A percentile compares a stretch with the other conserved stretches of the same genome.
phyloP scores from a whole-genome alignment of 2,113 vertebrate genomes.

The Macquaria australasica region DNA sequence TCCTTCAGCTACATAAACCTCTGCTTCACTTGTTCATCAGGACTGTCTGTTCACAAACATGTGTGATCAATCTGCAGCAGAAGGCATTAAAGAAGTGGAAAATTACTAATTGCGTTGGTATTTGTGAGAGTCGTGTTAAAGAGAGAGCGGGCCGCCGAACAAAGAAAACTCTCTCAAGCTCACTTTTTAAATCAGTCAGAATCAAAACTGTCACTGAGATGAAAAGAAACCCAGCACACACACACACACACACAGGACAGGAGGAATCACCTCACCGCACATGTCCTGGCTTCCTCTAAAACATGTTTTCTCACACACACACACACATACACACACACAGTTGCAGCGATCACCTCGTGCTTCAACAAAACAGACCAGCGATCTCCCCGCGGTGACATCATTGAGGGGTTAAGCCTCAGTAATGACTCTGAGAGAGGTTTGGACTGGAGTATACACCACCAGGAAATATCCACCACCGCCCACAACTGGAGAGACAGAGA shows the following conservation, averaged over 20 bases:
- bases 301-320: constrained; percentile 10
- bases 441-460: background rate
- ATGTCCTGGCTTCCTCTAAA: background rate
- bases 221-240: constrained; percentile 8
- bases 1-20: background rate
- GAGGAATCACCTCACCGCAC: constrained; percentile 15
- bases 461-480: background rate
- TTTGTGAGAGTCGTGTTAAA: constrained; percentile 28
- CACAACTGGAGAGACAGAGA: background rate
- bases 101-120: constrained; percentile 54
- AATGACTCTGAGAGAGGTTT: constrained; percentile 17
- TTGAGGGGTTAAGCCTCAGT: constrained; percentile 17
- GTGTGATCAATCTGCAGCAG: constrained; percentile 52
- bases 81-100: constrained; percentile 40
- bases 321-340: constrained; percentile 30
- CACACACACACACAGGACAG: background rate
- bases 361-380: background rate
- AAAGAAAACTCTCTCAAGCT: constrained; percentile 29
- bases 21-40: constrained; percentile 11
- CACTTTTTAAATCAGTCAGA: constrained; percentile 24
- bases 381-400: constrained; percentile 35
- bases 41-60: constrained; percentile 30
- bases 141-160: background rate
- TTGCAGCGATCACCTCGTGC: background rate
- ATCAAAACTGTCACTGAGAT: constrained; percentile 38